Conservation (phyloP, 2,797 vertebrate species). For the Artibeus lituratus region DNA sequence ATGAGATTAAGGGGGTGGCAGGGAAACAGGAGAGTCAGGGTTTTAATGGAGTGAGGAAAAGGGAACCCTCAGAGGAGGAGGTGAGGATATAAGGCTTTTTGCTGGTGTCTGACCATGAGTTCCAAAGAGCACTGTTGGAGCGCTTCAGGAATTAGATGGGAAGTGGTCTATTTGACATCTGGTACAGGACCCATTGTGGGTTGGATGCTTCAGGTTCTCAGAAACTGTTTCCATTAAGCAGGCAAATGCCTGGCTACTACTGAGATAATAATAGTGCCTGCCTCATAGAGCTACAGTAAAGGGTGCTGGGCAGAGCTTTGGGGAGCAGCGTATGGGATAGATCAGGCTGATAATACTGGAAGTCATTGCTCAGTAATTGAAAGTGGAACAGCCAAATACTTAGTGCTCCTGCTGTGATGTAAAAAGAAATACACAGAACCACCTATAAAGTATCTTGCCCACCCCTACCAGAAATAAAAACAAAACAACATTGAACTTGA, state of each 20-base stretch:
- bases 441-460: neutral
- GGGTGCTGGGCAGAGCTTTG: neutral
- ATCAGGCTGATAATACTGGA: too few relatives aligned
- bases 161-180: neutral
- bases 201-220: neutral
- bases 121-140: neutral
- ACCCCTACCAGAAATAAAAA: too few relatives aligned
- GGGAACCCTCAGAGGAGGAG: neutral
- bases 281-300: neutral
- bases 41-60: neutral
- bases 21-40: neutral
- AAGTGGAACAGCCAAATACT: too few relatives aligned
- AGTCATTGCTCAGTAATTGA: neutral
- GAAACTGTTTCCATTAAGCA: neutral
- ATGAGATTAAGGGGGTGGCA: neutral
- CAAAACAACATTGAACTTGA: too few relatives aligned
- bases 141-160: neutral
- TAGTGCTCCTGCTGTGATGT: rapidly evolving
- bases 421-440: neutral
- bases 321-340: neutral
- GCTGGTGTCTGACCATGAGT: neutral
- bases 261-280: neutral
- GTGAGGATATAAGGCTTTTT: neutral
- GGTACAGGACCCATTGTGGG: neutral
- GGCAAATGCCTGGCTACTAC: neutral